Evolutionary conservation across 1,140 invertebrate genomes (phyloP), one percentile per base, ranked within the genome.

Genomic region (Bombus impatiens): DNA sequence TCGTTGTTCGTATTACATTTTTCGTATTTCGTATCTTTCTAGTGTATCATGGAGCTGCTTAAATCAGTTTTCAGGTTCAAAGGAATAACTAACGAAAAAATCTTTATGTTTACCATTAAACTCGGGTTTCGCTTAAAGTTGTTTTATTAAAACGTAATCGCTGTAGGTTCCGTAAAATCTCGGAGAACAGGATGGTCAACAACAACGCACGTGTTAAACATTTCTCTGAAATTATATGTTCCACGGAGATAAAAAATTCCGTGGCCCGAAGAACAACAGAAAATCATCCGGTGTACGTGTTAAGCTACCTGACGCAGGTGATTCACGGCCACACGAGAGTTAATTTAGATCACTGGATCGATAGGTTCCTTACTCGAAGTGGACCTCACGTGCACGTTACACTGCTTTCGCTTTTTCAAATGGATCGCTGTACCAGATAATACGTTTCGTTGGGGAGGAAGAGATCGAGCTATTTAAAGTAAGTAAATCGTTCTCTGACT

Each of bases 321-420:
- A 85, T 85, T 85, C 83, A 85, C 77, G 83, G 77, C 77, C 83
- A 72, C 77, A 72, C 77, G 77, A 80, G 83, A 85, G 83, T 67
- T 85, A 85, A 85, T 85, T 85, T 85, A 85, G 77, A 85, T 85
- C 83, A 85, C 25, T 42, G 40, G 65, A 71, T 85, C 83, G 83
- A 85, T 85, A 85, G 77, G 83, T 85, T 85, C 68, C 77, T 72
- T 78, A 40, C 53, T 78, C 53, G 40, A 25, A 25, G 77, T 79
- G 77, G 83, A 85, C 77, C 42, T 80, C 68, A 85, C 83, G 68
- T 85, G 42, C 77, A 72, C 68, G 53, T 85, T 84, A 85, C 40
- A 18, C 68, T 85, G 68, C 83, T 85, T 85, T 85, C 77, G 83
- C 77, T 85, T 85, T 85, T 85, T 80, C 77, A 85, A 62, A 68